Evolutionary conservation across 2,113 vertebrate species (phyloP).

Genomic region (Hucho hucho): DNA sequence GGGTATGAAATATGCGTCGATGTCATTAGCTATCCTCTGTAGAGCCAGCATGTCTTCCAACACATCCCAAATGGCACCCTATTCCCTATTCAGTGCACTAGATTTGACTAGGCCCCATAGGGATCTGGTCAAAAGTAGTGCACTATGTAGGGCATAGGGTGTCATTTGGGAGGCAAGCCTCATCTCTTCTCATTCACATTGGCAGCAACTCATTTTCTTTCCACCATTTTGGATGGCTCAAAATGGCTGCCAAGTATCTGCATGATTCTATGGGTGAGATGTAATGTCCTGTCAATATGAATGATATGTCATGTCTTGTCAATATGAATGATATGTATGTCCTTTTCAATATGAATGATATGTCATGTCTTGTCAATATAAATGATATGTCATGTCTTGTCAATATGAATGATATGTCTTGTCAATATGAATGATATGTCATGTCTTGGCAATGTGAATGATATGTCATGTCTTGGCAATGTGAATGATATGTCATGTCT

Average conservation of each 20-base stretch:
- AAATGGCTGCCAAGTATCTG: background rate
- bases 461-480: too few species aligned
- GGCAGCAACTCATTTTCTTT: background rate
- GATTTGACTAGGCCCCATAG: background rate
- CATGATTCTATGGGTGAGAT: background rate
- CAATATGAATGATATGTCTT: too few species aligned
- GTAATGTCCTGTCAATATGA: background rate
- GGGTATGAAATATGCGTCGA: background rate
- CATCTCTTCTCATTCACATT: background rate
- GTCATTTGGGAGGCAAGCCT: background rate
- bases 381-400: too few species aligned
- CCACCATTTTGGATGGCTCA: background rate
- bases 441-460: too few species aligned
- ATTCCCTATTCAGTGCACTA: too few species aligned
- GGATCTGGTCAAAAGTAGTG: background rate
- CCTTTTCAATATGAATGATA: too few species aligned
- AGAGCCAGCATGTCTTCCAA: background rate
- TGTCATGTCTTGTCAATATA: too few species aligned
- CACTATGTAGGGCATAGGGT: background rate
- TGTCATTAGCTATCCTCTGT: background rate
- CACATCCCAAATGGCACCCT: too few species aligned
- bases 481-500: too few species aligned
- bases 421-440: too few species aligned
- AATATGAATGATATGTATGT: too few species aligned
- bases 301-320: background rate